phyloP scores from a whole-genome alignment of 2,888 invertebrate genomes.

The Ectobius pallidus region DNA sequence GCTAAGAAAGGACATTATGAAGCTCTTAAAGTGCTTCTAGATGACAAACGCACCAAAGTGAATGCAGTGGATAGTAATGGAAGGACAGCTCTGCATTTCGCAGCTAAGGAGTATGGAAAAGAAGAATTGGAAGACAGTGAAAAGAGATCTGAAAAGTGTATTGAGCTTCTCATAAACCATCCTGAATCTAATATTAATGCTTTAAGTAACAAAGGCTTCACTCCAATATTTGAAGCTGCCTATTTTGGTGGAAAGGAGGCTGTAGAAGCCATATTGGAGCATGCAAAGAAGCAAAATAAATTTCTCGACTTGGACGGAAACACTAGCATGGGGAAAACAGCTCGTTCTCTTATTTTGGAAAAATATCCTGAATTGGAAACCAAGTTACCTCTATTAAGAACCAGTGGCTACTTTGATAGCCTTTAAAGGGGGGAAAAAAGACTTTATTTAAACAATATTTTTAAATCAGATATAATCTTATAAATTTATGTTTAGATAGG shows the following conservation, averaged over 20 bases:
- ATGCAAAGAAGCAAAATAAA: not conserved
- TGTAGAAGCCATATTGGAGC: not conserved
- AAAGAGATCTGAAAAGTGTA: not conserved
- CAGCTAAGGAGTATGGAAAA: conserved; percentile 56
- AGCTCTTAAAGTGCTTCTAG: conserved; percentile 58
- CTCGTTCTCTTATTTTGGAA: not conserved
- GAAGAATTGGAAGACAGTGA: not conserved
- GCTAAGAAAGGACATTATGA: conserved; percentile 60
- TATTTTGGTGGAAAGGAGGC: not conserved
- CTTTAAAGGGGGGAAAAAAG: too few species aligned
- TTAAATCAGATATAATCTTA: too few species aligned
- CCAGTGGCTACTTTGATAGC: too few species aligned
- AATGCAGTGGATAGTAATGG: conserved; percentile 59
- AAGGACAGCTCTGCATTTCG: conserved; percentile 60
- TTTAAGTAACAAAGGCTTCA: not conserved
- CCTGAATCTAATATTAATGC: not conserved
- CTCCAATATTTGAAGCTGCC: not conserved
- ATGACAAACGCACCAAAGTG: conserved; percentile 54
- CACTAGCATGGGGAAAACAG: not conserved
- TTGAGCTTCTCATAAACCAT: not conserved
- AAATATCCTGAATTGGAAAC: not conserved
- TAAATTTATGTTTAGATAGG: too few species aligned
- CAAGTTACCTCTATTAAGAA: not conserved
- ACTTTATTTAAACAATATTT: too few species aligned
- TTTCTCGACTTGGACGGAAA: not conserved